Evolutionary conservation across 1,140 invertebrate genomes (phyloP).

Genomic region (Drosophila serrata): DNA sequence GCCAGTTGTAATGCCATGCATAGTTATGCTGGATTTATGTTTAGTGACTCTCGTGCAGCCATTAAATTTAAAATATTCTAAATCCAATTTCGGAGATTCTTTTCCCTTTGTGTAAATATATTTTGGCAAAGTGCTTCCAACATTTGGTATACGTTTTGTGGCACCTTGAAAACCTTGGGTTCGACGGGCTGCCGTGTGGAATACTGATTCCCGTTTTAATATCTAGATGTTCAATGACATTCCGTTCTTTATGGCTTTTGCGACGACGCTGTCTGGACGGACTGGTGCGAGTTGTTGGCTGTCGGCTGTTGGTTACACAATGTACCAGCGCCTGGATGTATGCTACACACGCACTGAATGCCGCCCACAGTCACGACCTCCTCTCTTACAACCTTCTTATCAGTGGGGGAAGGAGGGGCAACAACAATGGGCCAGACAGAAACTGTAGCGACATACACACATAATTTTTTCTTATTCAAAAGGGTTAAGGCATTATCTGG

Average conservation of each 20-base stretch:
- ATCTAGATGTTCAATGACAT: conserved; percentile 80
- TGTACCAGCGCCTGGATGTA: conserved; percentile 46
- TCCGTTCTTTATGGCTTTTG: conserved; percentile 51
- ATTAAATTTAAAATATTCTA: conserved; percentile 2
- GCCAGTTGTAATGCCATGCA: not conserved
- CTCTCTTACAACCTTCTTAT: not conserved
- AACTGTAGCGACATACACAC: conserved; percentile 25
- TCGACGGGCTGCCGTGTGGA: conserved; percentile 26
- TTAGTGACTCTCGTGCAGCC: not conserved
- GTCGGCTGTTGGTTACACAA: conserved; percentile 39
- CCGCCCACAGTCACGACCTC: not conserved
- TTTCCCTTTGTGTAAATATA: not conserved
- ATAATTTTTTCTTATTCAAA: conserved; percentile 59
- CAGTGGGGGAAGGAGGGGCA: not conserved
- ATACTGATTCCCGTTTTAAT: conserved; percentile 64
- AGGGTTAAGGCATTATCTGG: conserved; percentile 72
- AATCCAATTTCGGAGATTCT: conserved; percentile 6
- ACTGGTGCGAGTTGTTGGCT: conserved; percentile 6
- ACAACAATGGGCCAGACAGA: conserved; percentile 42
- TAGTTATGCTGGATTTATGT: too few species aligned
- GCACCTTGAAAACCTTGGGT: conserved; percentile 29
- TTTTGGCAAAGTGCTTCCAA: conserved; percentile 14
- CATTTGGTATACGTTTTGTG: conserved; percentile 27
- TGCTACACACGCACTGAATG: conserved; percentile 57
- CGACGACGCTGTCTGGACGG: conserved; percentile 55